These are phyloP conservation scores for Helarctos malayanus DNA, from an alignment of 2,797 vertebrate genomes.

Conservation along the genomic window DNA sequence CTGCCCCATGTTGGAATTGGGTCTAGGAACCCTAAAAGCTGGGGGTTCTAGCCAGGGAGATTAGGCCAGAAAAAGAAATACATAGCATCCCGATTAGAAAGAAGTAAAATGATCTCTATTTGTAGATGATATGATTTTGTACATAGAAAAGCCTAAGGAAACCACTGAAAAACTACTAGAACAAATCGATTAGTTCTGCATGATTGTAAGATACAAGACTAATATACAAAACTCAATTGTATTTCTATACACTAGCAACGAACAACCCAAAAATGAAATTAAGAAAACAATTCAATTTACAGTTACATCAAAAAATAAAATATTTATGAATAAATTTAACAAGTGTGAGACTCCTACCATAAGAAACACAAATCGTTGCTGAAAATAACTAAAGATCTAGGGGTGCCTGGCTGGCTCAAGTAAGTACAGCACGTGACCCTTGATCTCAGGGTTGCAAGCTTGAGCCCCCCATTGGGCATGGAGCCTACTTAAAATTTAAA, in stretches of 20 bases:
- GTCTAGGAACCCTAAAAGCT: not conserved
- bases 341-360: not conserved
- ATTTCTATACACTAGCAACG: not conserved
- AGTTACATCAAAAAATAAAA: not conserved
- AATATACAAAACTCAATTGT: not conserved
- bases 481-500: not conserved
- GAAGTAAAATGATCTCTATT: slow-evolving; percentile 30
- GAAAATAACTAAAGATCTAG: slow-evolving; percentile 19
- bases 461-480: not conserved
- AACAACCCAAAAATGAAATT: slow-evolving; percentile 43
- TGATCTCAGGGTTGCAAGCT: not conserved
- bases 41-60: not conserved
- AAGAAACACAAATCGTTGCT: slow-evolving; percentile 18
- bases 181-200: slow-evolving; percentile 20
- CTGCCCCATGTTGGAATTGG: not conserved
- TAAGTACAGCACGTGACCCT: not conserved
- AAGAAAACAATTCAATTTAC: not conserved
- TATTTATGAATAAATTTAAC: slow-evolving; percentile 10
- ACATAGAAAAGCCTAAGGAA: slow-evolving; percentile 3
- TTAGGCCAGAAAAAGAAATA: not conserved
- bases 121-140: slow-evolving; percentile 6
- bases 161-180: not conserved
- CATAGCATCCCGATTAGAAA: not conserved
- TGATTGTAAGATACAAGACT: not conserved
- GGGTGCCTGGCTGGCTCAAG: not conserved